Percentiles rank a stretch among this genome's conserved stretches.
These are phyloP conservation scores for Ericerus pela DNA, from an alignment of 1,140 invertebrate genomes.

Conservation along the genomic window DNA sequence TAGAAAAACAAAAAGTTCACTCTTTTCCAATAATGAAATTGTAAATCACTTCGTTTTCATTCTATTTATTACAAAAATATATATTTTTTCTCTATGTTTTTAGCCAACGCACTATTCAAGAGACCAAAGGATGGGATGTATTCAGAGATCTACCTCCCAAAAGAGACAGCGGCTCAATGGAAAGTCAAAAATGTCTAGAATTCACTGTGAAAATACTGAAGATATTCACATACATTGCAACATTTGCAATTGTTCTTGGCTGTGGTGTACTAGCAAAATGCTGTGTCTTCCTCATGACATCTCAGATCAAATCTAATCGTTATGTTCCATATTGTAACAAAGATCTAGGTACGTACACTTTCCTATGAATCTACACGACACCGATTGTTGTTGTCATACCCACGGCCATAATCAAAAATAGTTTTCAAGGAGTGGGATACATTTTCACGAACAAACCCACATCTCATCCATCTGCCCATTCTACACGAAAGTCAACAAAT, in stretches of 20 bases:
- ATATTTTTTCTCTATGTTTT: conserved; percentile 14
- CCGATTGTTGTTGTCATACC: no score
- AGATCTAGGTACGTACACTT: conserved; percentile 53
- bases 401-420: no score
- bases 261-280: conserved; percentile 74
- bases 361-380: no score
- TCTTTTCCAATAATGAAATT: not conserved
- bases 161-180: conserved; percentile 73
- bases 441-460: no score
- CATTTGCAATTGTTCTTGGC: conserved; percentile 66
- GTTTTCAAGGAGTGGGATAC: no score
- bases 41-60: not conserved
- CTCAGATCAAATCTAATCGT: conserved; percentile 56
- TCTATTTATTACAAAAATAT: not conserved
- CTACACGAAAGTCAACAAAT: no score
- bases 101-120: conserved; percentile 66
- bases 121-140: conserved; percentile 91
- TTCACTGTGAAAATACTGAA: conserved; percentile 73
- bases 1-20: not conserved
- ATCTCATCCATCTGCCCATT: no score
- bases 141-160: conserved; percentile 78
- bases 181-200: conserved; percentile 69
- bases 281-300: conserved; percentile 78
- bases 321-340: conserved; percentile 65
- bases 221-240: conserved; percentile 65